Percentiles rank a stretch among this genome's conserved stretches.
Conservation (phyloP, 2,797 vertebrate species). For the Alauda arvensis region DNA sequence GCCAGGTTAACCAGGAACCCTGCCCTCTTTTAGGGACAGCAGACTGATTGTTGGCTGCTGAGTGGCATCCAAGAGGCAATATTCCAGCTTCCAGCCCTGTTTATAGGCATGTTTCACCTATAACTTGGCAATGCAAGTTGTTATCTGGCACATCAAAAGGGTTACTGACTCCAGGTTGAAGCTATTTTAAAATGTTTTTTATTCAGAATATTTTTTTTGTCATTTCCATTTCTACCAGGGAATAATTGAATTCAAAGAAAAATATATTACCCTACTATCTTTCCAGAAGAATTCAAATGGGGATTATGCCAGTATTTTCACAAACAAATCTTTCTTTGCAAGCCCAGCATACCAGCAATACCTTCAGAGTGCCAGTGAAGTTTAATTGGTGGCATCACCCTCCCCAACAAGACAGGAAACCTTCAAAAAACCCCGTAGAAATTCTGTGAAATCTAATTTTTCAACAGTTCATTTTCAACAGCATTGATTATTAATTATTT, state of each 20-base stretch:
- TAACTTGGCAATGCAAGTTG: neutral
- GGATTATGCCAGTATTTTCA: neutral
- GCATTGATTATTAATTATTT: neutral
- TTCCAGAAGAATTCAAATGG: neutral
- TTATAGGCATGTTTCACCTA: neutral
- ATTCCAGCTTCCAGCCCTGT: neutral
- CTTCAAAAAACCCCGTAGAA: neutral
- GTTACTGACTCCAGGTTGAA: neutral
- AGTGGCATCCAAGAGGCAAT: neutral
- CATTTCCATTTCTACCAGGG: neutral
- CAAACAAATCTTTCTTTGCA: neutral
- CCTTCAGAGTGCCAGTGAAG: neutral
- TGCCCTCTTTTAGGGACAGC: neutral
- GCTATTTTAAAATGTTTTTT: neutral
- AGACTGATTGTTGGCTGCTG: neutral
- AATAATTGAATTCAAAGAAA: neutral
- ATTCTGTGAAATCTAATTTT: neutral
- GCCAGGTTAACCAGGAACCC: neutral
- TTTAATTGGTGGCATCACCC: neutral
- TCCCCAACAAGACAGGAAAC: neutral
- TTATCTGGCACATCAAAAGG: neutral
- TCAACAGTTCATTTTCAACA: neutral
- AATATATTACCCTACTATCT: neutral
- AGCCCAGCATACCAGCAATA: neutral
- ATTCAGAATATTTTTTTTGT: neutral